phyloP scores from a whole-genome alignment of 92 coral and sea anemone genomes.

The Virgularia gustaviana region DNA sequence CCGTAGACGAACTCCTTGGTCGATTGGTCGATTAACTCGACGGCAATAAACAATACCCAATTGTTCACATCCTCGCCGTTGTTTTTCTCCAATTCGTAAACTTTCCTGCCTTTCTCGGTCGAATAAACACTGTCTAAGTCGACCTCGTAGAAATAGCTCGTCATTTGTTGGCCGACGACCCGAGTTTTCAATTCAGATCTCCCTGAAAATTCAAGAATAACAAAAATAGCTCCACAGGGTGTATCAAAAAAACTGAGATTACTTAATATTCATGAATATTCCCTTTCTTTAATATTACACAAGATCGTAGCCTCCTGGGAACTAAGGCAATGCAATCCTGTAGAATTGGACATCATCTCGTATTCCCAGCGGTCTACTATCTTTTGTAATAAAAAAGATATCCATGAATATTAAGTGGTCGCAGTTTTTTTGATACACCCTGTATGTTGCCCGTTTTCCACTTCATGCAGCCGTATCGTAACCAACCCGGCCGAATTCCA shows the following conservation, averaged over 20 bases:
- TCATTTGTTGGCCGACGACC: constrained; percentile 2
- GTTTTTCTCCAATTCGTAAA: constrained; percentile 72
- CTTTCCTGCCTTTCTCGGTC: constrained; percentile 53
- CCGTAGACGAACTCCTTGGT: constrained; percentile 39
- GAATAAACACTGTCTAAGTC: constrained; percentile 84
- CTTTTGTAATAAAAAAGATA: no score
- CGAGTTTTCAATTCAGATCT: constrained; percentile 12
- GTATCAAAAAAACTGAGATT: background rate
- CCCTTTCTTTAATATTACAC: no score
- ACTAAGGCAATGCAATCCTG: no score
- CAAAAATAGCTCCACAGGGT: background rate
- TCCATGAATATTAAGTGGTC: no score
- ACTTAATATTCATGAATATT: background rate
- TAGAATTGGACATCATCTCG: no score
- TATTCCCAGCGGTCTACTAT: no score
- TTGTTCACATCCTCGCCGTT: constrained; percentile 68
- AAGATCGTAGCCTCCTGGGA: no score
- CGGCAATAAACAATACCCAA: constrained; percentile 64
- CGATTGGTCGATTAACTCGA: constrained; percentile 67
- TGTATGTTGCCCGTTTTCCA: no score
- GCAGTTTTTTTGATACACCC: no score
- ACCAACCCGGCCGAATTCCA: no score
- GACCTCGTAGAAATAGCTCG: constrained; percentile 37
- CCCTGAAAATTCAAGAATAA: background rate
- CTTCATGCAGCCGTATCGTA: no score